Evolutionary conservation across 2,888 invertebrate genomes (phyloP).

Genomic region (Drosophila paracracens): DNA sequence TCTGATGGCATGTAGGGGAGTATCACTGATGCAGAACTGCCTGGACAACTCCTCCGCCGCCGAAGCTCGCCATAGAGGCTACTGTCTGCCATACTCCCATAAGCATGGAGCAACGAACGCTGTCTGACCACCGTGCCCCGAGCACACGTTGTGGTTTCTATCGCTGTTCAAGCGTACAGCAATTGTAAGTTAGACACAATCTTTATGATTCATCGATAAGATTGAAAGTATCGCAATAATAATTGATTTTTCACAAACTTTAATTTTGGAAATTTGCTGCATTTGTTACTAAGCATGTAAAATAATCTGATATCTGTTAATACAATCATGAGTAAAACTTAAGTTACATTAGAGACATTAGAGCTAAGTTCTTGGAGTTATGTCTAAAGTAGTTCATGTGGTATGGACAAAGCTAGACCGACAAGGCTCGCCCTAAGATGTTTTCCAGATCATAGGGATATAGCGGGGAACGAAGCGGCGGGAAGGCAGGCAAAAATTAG

Average conservation of each 20-base stretch:
- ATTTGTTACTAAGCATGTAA: rapidly evolving
- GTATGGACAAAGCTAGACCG: not conserved
- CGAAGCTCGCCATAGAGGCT: slow-evolving; percentile 12
- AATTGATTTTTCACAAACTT: not conserved
- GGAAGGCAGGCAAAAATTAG: not conserved
- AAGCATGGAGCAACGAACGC: slow-evolving; percentile 8
- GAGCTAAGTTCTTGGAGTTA: not conserved
- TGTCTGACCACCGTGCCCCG: slow-evolving; percentile 25
- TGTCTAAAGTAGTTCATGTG: not conserved
- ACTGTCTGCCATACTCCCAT: slow-evolving; percentile 1
- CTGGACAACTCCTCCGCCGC: slow-evolving; percentile 24
- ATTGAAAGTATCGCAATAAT: too few relatives aligned
- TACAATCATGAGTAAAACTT: too few relatives aligned
- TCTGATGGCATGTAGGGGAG: slow-evolving; percentile 28
- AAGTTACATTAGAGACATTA: not conserved
- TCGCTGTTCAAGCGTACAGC: slow-evolving; percentile 5
- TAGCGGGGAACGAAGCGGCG: not conserved
- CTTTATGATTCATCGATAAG: slow-evolving; percentile 26
- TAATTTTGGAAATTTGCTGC: not conserved
- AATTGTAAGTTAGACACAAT: slow-evolving; percentile 45
- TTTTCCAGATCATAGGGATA: too few relatives aligned
- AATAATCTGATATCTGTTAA: not conserved
- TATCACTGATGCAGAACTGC: slow-evolving; percentile 5
- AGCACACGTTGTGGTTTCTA: slow-evolving; percentile 53
- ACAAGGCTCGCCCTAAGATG: not conserved